Evolutionary conservation across 2,113 vertebrate species (phyloP).

Genomic region (Lipotes vexillifer): DNA sequence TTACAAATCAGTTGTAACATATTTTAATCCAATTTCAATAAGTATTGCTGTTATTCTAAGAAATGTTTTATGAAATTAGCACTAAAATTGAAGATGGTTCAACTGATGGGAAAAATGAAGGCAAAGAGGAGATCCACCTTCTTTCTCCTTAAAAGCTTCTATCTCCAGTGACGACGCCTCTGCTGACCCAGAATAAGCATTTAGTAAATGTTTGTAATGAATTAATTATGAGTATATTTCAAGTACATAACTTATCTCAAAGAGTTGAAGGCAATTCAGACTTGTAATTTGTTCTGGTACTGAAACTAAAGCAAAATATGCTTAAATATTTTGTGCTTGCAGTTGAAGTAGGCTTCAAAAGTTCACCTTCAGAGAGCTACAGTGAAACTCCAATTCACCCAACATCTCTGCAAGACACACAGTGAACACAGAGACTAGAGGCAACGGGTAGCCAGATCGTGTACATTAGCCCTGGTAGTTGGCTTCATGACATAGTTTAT

Average conservation of each 20-base stretch:
- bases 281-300: background rate
- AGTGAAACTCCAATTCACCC: background rate
- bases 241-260: background rate
- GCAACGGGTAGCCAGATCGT: fast-evolving
- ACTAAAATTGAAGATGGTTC: background rate
- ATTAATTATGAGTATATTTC: background rate
- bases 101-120: background rate
- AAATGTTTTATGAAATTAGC: background rate
- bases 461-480: background rate
- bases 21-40: background rate
- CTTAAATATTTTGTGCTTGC: background rate
- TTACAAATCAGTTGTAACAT: background rate
- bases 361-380: background rate
- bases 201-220: background rate
- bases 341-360: background rate
- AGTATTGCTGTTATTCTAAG: background rate
- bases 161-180: background rate
- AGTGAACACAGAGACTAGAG: background rate
- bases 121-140: background rate
- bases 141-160: background rate
- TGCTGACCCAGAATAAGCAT: background rate
- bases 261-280: background rate
- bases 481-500: background rate
- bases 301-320: background rate
- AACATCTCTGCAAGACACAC: background rate